Conservation (phyloP, 2,797 vertebrate species). For the Falco concolor region DNA sequence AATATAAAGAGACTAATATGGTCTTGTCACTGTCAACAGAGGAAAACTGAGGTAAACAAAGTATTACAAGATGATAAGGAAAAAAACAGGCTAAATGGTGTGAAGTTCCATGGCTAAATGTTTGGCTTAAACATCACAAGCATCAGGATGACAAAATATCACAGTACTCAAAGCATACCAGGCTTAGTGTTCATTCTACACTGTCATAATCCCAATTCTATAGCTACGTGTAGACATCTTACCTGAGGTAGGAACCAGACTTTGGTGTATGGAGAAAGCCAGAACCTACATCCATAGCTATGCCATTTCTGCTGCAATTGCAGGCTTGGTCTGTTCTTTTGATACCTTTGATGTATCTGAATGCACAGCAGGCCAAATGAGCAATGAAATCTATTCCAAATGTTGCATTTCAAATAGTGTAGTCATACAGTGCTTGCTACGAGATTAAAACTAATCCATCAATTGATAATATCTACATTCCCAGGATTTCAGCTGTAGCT, state of each 20-base stretch:
- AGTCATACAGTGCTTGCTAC: background rate
- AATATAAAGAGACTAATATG: background rate
- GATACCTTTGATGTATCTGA: background rate
- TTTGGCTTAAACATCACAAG: background rate
- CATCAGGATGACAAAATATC: background rate
- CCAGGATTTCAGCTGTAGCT: background rate
- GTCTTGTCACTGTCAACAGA: background rate
- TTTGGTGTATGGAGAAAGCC: background rate
- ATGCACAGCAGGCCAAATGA: background rate
- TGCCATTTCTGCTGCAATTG: background rate
- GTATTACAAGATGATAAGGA: background rate
- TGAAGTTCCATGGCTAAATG: background rate
- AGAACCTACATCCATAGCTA: background rate
- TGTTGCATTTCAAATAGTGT: background rate
- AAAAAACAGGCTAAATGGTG: background rate
- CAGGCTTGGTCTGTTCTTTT: rapidly evolving
- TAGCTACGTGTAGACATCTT: background rate
- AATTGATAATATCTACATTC: background rate
- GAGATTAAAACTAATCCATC: conserved; percentile 5
- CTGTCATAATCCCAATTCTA: background rate
- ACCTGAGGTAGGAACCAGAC: background rate
- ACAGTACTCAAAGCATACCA: too few relatives aligned
- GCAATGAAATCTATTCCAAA: background rate
- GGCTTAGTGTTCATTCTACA: background rate
- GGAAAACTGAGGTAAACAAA: background rate